Percentiles rank a stretch among this genome's conserved stretches.
Evolutionary conservation across 2,113 vertebrate species (phyloP).

Genomic region (Bostrychus sinensis): DNA sequence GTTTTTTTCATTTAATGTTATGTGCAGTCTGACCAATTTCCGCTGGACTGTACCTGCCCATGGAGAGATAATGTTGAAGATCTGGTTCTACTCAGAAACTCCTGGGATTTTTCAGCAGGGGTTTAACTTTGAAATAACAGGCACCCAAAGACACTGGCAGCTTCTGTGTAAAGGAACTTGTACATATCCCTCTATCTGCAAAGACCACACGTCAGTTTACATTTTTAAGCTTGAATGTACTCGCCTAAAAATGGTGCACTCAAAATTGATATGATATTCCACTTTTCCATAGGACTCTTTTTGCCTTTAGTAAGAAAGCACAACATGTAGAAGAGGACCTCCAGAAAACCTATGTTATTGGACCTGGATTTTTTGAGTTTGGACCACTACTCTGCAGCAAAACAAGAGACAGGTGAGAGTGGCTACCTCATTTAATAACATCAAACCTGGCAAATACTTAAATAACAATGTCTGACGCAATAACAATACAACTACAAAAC

Average conservation of each 20-base stretch:
- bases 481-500: too few relatives aligned
- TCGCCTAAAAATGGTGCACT: not conserved
- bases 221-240: not conserved
- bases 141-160: conserved; percentile 80
- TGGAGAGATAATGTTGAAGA: conserved; percentile 74
- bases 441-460: not conserved
- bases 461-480: too few relatives aligned
- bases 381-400: conserved; percentile 91
- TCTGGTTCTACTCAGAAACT: conserved; percentile 81
- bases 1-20: not conserved
- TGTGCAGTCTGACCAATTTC: conserved; percentile 74
- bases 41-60: conserved; percentile 87
- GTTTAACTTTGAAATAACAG: conserved; percentile 87
- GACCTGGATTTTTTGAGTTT: conserved; percentile 82
- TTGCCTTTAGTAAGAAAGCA: conserved; percentile 77
- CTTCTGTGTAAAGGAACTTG: conserved; percentile 82
- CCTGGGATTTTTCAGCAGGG: conserved; percentile 82
- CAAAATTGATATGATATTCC: not conserved
- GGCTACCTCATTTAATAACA: too few relatives aligned
- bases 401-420: conserved; percentile 85
- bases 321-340: conserved; percentile 67
- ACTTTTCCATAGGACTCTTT: conserved; percentile 75
- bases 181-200: conserved; percentile 85
- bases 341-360: conserved; percentile 83
- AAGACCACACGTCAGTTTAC: conserved; percentile 82